phyloP scores from a whole-genome alignment of 2,797 vertebrate genomes.

The Periparus ater region DNA sequence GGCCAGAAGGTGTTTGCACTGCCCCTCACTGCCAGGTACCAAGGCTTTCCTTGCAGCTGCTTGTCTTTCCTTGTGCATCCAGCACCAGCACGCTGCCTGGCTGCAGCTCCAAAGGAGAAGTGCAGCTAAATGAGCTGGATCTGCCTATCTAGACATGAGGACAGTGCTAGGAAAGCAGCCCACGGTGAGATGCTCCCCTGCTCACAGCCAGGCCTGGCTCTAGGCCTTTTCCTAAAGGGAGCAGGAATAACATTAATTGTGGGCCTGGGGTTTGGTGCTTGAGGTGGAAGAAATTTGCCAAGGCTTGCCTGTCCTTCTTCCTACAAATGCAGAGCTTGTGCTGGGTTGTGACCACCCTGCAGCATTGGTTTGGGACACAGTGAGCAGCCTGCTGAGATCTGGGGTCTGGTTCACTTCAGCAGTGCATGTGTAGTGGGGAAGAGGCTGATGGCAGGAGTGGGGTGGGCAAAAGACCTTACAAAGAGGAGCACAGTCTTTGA shows the following conservation, averaged over 20 bases:
- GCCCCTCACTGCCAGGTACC: constrained; percentile 86
- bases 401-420: not conserved
- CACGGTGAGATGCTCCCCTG: not conserved
- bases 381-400: not conserved
- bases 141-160: not conserved
- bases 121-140: not conserved
- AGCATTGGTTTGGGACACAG: not conserved
- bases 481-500: not conserved
- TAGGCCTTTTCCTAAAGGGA: not conserved
- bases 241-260: not conserved
- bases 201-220: not conserved
- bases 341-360: not conserved
- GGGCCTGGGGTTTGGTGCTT: not conserved
- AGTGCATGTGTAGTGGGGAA: not conserved
- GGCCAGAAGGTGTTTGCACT: constrained; percentile 81
- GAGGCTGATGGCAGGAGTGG: not conserved
- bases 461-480: too few relatives aligned
- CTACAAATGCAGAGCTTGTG: not conserved
- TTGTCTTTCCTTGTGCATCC: fast-evolving
- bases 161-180: not conserved
- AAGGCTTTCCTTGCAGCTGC: fast-evolving
- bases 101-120: not conserved
- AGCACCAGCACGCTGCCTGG: not conserved
- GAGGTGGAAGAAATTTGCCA: not conserved
- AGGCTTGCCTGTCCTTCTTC: not conserved